phyloP scores from a whole-genome alignment of 2,797 vertebrate species.

The Carapus acus region DNA sequence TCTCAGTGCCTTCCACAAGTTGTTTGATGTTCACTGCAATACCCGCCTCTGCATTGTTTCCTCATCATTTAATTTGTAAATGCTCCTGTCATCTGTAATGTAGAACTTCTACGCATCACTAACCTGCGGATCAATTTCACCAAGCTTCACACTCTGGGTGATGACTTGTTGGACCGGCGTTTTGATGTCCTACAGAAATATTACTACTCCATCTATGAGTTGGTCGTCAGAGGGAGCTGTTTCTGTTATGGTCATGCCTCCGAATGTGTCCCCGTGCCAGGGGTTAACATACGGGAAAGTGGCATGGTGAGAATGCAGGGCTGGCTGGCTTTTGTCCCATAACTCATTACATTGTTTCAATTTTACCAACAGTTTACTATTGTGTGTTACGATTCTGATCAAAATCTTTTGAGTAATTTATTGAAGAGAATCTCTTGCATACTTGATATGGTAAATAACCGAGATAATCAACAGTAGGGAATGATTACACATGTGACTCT shows the following conservation, averaged over 20 bases:
- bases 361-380: too few species aligned
- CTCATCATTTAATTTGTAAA: too few species aligned
- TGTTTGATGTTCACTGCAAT: not conserved
- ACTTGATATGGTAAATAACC: too few species aligned
- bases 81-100: not conserved
- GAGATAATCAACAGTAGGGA: too few species aligned
- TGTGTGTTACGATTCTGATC: too few species aligned
- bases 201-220: slow-evolving; percentile 89
- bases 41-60: not conserved
- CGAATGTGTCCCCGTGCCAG: slow-evolving; percentile 74
- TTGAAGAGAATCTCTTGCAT: too few species aligned
- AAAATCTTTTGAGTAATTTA: too few species aligned
- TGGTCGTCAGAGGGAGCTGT: slow-evolving; percentile 90
- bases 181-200: slow-evolving; percentile 85
- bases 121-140: slow-evolving; percentile 79
- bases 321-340: too few species aligned
- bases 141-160: slow-evolving; percentile 78
- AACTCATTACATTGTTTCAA: too few species aligned
- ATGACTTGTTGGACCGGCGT: slow-evolving; percentile 77
- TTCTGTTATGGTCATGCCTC: slow-evolving; percentile 86
- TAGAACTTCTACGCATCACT: slow-evolving; percentile 77
- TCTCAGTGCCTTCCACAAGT: too few species aligned
- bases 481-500: too few species aligned
- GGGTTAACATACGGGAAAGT: slow-evolving; percentile 48
- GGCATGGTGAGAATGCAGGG: slow-evolving; percentile 69